Base-by-base conservation (phyloP, 1,140 invertebrate species). In the Wasmannia auropunctata region DNA sequence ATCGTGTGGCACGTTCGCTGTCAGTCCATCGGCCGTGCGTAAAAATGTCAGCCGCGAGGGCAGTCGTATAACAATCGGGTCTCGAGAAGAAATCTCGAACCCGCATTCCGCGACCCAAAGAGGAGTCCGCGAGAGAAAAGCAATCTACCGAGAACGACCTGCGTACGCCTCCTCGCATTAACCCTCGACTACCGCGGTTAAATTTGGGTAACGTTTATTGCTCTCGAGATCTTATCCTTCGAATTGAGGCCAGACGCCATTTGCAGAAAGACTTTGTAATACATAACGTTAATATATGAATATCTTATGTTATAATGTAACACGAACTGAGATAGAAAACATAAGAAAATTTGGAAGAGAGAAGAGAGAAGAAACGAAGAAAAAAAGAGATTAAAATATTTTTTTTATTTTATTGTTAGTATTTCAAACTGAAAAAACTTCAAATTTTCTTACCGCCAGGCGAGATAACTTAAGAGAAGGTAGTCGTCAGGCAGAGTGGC, bases 31-130 rank as follows among this genome's bases (percentile, higher is more conserved):
- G 79, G 54, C n/a, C 74, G 67, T 28, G 40, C 88, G 83, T 93
- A 93, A 93, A 92, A 93, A 91, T 91, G 87, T 91, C 92, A 88
- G 88, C 87, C 86, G 79, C 49, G 22, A 86, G 51, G 69, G 89
- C 85, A 72, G 65, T 81, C 75, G 75, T 69, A 72, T 84, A 89
- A 85, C 87, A 77, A 86, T 87, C 34, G 54, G 28, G 74, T 43
- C 25, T 31, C 43, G 40, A 25, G 49, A 31, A 60, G 58, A 80
- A 80, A 86, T 84, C 46, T 77, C 40, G 8, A 8, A 22, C 76
- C 51, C 46, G 51, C 80, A 88, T 81, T 88, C 69, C 31, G 40
- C 19, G 28, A 40, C 28, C n/a, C 46, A n/a, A 19, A 43, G 67
- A 75, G 25, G 19, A 69, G 40, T 5, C 31, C 43, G 60, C 40